Evolutionary conservation across 2,113 vertebrate species (phyloP), one percentile per base, ranked within the genome.

Genomic region (Pelobates fuscus): DNA sequence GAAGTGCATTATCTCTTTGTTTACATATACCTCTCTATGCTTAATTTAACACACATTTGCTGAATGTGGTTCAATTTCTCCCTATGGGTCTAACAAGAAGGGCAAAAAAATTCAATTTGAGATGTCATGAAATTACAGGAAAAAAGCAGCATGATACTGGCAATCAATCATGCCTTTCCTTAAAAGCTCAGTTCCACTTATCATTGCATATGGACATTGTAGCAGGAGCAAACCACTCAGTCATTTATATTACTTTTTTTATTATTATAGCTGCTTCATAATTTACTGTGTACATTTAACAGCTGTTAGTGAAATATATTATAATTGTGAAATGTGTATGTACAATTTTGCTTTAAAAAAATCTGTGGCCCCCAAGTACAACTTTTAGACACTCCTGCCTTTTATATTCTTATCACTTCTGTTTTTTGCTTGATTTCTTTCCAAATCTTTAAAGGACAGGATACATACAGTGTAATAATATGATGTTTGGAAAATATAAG

Each of bases 31-130:
- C 17, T 7, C 18, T 52, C 21, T 67, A 18, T 57, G 52, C 29
- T 58, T 69, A 58, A 69, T 69, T 69, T 55, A 69, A 69, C 29
- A 17, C 14, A 69, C 14, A 57, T 23, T 58, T 58, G 43, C 64
- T 67, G 64, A 67, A 21, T 67, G 41, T 1, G 37, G 30, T 23
- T 26, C 58, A 60, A 63, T 37, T 7, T 30, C n/a, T 37, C 29
- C 60, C 29, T 14, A 7, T 32, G 27, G 2, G 1, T 18, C 17
- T 37, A 8, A n/a, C 2, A 20, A 37, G 2, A 20, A 20, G n/a
- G 5, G 29, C 29, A 32, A 44, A 66, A 41, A 46, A 66, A 26
- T 23, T 69, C 12, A 14, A 55, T 30, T 29, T 68, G 49, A 54
- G 25, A 29, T 30, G 4, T 52, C 14, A 18, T 55, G 8, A 21